Evolutionary conservation across 2,113 vertebrate species (phyloP), one percentile per base, ranked within the genome.

Genomic region (Sylvietta virens): DNA sequence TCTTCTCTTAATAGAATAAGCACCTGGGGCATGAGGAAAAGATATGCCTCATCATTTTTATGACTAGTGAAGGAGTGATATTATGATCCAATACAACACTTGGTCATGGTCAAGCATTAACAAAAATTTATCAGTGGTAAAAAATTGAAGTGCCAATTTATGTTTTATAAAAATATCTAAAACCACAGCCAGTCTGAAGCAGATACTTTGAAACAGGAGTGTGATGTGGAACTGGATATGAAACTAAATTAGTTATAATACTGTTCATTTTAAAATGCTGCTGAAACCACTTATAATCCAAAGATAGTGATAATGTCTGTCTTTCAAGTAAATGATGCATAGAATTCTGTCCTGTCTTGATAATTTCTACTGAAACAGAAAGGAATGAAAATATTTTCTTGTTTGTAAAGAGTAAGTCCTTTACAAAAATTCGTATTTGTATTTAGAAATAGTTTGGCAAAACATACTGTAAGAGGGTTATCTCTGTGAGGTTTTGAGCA

Each of bases 291-390:
- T 58, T 18, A 37, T 89, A 81, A 47, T 39, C 3, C 39, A 47
- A 66, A 54, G 6, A 47, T 14, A 70, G 3, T 17, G 2, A 27
- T 77, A 83, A 70, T 0, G 0, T 45, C 28, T 45, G 1, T 65
- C 27, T 62, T 77, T 77, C 26, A 88, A 66, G 35, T 62, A 73
- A 86, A 26, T 13, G 50, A 11, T 58, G 6, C 3, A 15, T 45
- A 54, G 42, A 78, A 54, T 87, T 76, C 22, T 76, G 19, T 71
- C n/a, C 33, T 80, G 5, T 58, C 23, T 50, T n/a, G 37, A 16
- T 88, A 56, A 39, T 67, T 76, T 33, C 20, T 81, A 21, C 21
- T 74, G 60, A 50, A 66, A 58, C 24, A 48, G 20, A 40, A 66
- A 42, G 20, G 35, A 66, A 35, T 35, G 8, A 66, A 48, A 65